Conservation (phyloP, 2,113 vertebrate species). For the Crypturellus undulatus region DNA sequence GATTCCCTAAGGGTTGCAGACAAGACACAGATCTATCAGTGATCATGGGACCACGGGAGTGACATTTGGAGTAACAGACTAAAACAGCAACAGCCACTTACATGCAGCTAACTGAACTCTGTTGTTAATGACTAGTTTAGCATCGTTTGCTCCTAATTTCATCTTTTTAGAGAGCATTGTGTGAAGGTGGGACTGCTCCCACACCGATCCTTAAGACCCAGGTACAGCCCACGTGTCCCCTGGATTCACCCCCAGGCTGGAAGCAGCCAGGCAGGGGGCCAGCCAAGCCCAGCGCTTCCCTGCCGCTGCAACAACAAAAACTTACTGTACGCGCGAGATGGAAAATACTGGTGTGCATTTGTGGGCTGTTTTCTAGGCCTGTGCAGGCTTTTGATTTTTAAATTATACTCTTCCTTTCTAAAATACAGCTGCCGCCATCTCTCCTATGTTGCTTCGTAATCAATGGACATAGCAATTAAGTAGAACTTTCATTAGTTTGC, state of each 20-base stretch:
- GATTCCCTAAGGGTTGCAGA: not conserved
- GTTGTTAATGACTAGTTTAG: not conserved
- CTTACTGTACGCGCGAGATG: not conserved
- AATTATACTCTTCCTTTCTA: not conserved
- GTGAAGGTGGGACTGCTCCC: not conserved
- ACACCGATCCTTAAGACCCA: not conserved
- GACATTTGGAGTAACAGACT: not conserved
- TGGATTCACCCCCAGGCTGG: conserved; percentile 28
- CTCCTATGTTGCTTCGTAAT: not conserved
- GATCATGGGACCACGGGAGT: fast-evolving
- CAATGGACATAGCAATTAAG: not conserved
- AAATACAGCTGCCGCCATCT: not conserved
- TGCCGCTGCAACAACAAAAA: conserved; percentile 30
- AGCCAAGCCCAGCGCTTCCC: not conserved
- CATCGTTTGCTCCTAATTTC: not conserved
- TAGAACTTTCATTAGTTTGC: not conserved
- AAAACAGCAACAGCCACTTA: not conserved
- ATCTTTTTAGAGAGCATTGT: not conserved
- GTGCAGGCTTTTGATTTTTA: not conserved
- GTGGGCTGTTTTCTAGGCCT: not conserved
- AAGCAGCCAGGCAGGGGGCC: conserved; percentile 21
- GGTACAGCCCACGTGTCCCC: not conserved
- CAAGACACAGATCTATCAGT: not conserved
- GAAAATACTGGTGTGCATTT: not conserved
- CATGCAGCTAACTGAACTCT: not conserved